A percentile compares a stretch with the other conserved stretches of the same genome.
Evolutionary conservation across 2,888 invertebrate species (phyloP).

Genomic region (Zeuzera pyrina): DNA sequence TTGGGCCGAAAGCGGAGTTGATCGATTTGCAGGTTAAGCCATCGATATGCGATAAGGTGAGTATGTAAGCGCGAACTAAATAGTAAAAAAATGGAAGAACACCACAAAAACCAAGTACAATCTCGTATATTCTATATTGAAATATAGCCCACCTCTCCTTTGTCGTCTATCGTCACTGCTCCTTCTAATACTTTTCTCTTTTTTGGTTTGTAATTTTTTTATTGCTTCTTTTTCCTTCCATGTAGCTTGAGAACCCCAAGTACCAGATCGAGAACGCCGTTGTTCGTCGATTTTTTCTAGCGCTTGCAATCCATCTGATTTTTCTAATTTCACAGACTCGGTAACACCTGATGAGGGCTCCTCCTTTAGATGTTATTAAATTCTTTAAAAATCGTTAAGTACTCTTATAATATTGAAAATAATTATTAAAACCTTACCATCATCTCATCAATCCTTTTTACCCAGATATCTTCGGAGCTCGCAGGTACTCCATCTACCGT

Average conservation of each 20-base stretch:
- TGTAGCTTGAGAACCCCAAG: constrained; percentile 64
- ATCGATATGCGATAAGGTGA: no score
- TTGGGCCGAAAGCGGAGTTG: no score
- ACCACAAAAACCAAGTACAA: no score
- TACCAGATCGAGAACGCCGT: constrained; percentile 77
- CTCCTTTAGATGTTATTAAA: no score
- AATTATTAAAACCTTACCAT: constrained; percentile 56
- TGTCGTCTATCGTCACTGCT: constrained; percentile 48
- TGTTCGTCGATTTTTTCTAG: no score
- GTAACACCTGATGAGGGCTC: neutral
- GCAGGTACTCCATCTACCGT: constrained; percentile 77
- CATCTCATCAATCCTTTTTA: constrained; percentile 73
- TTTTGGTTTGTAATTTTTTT: constrained; percentile 27
- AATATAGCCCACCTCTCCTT: constrained; percentile 41
- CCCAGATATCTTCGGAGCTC: constrained; percentile 81
- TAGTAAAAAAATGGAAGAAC: no score
- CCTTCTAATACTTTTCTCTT: constrained; percentile 43
- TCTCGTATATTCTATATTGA: neutral
- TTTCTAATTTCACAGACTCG: neutral
- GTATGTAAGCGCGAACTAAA: no score
- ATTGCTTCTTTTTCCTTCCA: constrained; percentile 32
- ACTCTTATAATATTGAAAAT: no score
- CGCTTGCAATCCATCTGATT: no score
- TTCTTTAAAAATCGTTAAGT: no score
- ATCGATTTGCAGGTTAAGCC: no score